Percentiles rank a stretch among this genome's conserved stretches.
Conservation (phyloP, 2,888 invertebrate genomes). For the Cyclophora albipunctata region DNA sequence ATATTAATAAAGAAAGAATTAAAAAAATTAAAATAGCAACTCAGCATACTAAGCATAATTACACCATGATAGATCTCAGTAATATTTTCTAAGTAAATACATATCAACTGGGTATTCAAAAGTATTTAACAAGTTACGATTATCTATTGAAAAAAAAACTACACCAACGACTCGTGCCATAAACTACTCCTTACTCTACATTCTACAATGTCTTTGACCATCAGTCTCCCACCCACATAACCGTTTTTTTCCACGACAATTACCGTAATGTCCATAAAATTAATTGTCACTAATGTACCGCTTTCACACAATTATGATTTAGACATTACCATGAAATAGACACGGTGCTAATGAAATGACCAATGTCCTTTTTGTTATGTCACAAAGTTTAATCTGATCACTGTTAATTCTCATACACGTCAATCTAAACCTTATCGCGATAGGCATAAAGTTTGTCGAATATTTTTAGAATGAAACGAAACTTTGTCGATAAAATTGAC, state of each 20-base stretch:
- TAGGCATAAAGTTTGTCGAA: constrained; percentile 2
- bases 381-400: constrained; percentile 11
- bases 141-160: too few relatives aligned
- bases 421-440: constrained; percentile 18
- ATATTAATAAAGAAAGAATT: too few relatives aligned
- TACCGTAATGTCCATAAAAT: constrained; percentile 59
- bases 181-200: too few relatives aligned
- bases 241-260: constrained; percentile 63
- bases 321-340: constrained; percentile 45
- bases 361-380: constrained; percentile 22
- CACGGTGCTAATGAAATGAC: constrained; percentile 6
- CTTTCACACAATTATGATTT: constrained; percentile 53
- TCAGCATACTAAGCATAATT: too few relatives aligned
- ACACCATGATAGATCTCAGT: too few relatives aligned
- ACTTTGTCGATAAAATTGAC: constrained; percentile 32
- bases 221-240: constrained; percentile 43
- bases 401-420: background rate
- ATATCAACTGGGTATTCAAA: too few relatives aligned
- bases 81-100: too few relatives aligned
- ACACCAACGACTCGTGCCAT: too few relatives aligned
- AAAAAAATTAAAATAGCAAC: too few relatives aligned
- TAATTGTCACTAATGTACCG: constrained; percentile 54
- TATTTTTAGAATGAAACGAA: constrained; percentile 2
- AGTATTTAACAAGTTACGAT: too few relatives aligned
- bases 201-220: too few relatives aligned